These are phyloP conservation scores for Leucophenga varia DNA, from an alignment of 1,140 invertebrate genomes.

Conservation along the genomic window DNA sequence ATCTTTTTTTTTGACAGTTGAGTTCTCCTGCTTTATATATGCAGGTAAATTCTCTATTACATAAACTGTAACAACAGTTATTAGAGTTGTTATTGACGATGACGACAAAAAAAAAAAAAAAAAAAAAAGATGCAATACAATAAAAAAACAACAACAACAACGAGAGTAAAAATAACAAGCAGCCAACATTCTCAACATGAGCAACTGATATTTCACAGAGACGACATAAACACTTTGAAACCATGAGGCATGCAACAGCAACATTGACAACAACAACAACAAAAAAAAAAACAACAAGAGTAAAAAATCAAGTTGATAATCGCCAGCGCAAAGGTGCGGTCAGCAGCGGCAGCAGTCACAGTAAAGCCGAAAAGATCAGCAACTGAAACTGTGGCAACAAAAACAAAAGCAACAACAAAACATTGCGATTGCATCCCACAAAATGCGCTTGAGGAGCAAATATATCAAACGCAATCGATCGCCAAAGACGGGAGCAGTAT, in stretches of 20 bases:
- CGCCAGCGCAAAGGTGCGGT: too few species aligned
- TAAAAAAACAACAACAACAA: slow-evolving; percentile 27
- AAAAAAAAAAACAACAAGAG: background rate
- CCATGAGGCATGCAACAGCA: background rate
- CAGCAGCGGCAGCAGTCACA: slow-evolving; percentile 17
- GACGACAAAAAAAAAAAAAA: too few species aligned
- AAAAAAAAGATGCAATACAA: slow-evolving; percentile 16
- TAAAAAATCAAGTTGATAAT: too few species aligned
- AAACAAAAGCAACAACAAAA: slow-evolving; percentile 12
- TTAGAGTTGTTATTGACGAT: too few species aligned
- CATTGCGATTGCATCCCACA: background rate
- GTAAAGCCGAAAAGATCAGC: slow-evolving; percentile 16
- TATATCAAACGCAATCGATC: slow-evolving; percentile 55
- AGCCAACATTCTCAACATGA: slow-evolving; percentile 50
- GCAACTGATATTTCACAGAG: slow-evolving; percentile 54
- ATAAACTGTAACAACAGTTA: too few species aligned
- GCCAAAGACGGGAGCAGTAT: slow-evolving; percentile 45
- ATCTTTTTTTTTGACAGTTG: too few species aligned
- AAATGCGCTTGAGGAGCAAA: slow-evolving; percentile 40
- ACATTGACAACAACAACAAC: background rate
- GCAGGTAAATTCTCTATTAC: too few species aligned
- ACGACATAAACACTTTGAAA: slow-evolving; percentile 47
- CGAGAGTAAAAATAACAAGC: slow-evolving; percentile 38
- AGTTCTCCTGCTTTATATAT: too few species aligned
- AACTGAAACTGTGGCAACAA: slow-evolving; percentile 16